These are phyloP conservation scores for Heliconius charithonia DNA, from an alignment of 2,888 invertebrate species.

Conservation along the genomic window DNA sequence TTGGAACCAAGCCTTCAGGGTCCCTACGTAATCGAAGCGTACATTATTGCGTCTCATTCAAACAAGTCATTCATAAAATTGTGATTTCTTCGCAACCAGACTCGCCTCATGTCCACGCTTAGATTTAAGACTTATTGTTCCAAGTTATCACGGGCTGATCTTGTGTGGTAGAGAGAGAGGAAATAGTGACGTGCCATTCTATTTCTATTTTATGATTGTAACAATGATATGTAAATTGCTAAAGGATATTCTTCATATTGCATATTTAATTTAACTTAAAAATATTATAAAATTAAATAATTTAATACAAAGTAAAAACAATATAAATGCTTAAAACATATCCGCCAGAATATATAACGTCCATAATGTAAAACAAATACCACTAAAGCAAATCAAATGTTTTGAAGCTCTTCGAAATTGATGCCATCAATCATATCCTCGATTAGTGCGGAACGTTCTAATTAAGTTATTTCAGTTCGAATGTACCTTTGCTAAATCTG, in stretches of 20 bases:
- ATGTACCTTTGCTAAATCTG: conserved; percentile 23
- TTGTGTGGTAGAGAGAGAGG: not conserved
- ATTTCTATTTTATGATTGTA: not conserved
- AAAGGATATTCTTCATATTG: not conserved
- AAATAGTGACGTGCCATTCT: not conserved
- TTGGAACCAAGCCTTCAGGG: conserved; percentile 63
- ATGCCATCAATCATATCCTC: conserved; percentile 22
- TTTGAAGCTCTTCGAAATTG: conserved; percentile 12
- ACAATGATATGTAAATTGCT: not conserved
- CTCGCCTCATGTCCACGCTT: conserved; percentile 65
- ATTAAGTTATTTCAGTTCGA: conserved; percentile 20
- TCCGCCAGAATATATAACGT: conserved; percentile 42
- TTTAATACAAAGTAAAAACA: no score
- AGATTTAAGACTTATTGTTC: conserved; percentile 43
- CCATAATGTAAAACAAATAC: conserved; percentile 15
- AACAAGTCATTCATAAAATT: conserved; percentile 83
- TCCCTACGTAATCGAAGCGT: conserved; percentile 61
- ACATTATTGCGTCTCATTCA: conserved; percentile 79
- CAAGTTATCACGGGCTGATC: not conserved
- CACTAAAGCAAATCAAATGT: conserved; percentile 15
- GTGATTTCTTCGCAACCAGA: conserved; percentile 72
- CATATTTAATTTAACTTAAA: not conserved
- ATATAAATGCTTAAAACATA: not conserved
- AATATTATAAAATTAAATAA: not conserved
- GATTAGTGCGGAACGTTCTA: conserved; percentile 19